These are phyloP conservation scores for Pica pica DNA, from an alignment of 2,113 vertebrate species.

Conservation along the genomic window DNA sequence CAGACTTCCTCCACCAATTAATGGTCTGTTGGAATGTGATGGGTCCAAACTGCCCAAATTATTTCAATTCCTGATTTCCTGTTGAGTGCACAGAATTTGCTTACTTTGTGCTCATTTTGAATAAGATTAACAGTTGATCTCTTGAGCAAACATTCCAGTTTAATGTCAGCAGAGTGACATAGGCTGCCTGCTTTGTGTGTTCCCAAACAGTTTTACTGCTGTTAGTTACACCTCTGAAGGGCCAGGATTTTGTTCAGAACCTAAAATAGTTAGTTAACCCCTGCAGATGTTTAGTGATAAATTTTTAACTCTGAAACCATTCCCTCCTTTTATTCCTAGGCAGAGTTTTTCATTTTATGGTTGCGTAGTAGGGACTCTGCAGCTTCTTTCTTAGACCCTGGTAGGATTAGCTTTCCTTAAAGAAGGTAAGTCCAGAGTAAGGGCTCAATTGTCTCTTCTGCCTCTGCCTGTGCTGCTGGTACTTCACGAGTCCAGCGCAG, in stretches of 20 bases:
- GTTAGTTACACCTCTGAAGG: background rate
- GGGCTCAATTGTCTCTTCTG: background rate
- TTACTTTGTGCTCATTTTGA: slow-evolving; percentile 14
- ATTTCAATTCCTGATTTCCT: slow-evolving; percentile 9
- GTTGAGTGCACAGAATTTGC: background rate
- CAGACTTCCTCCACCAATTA: background rate
- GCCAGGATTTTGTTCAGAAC: background rate
- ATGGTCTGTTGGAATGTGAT: background rate
- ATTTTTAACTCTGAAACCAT: background rate
- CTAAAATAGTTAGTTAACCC: background rate
- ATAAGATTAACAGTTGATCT: background rate
- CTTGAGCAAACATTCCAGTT: background rate
- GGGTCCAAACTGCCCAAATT: background rate
- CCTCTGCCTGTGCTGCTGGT: background rate
- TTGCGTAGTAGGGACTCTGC: background rate
- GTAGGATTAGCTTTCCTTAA: background rate
- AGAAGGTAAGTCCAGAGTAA: background rate
- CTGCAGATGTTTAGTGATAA: background rate
- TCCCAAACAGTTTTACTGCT: background rate
- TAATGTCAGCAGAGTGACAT: background rate
- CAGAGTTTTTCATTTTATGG: background rate
- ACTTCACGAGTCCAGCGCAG: background rate
- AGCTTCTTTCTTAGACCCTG: background rate
- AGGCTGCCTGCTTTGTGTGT: background rate
- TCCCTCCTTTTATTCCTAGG: background rate